These are phyloP conservation scores for Pteropus rufus DNA, from an alignment of 2,797 vertebrate genomes.

Conservation along the genomic window DNA sequence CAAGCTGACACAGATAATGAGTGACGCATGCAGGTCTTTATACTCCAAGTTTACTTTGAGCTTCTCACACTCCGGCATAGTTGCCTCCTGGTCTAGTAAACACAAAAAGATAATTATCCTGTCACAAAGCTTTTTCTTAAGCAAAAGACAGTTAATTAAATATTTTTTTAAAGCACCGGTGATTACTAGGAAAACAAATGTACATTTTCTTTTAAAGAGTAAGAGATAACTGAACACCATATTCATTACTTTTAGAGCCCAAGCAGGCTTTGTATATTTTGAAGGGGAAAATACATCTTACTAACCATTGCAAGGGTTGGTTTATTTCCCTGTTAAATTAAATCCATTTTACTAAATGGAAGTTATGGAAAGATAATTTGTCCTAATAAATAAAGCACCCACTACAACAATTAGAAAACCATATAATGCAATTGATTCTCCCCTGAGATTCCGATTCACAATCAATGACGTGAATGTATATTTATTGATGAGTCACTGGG, in stretches of 20 bases:
- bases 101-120: background rate
- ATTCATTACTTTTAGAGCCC: background rate
- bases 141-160: background rate
- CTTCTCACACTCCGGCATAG: background rate
- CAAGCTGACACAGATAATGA: background rate
- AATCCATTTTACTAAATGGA: background rate
- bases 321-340: background rate
- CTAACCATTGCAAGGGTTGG: background rate
- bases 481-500: background rate
- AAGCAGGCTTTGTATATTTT: background rate
- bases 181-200: background rate
- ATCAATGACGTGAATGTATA: background rate
- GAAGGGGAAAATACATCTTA: background rate
- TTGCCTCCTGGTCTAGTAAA: background rate
- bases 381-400: background rate
- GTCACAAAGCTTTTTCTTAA: background rate
- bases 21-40: background rate
- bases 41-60: background rate
- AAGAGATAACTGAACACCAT: background rate
- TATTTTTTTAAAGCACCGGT: background rate
- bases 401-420: slow-evolving; percentile 27
- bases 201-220: slow-evolving; percentile 5
- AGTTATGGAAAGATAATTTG: background rate
- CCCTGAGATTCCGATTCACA: background rate
- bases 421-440: background rate